phyloP scores from a whole-genome alignment of 1,140 invertebrate species.

The Mizuhopecten yessoensis region DNA sequence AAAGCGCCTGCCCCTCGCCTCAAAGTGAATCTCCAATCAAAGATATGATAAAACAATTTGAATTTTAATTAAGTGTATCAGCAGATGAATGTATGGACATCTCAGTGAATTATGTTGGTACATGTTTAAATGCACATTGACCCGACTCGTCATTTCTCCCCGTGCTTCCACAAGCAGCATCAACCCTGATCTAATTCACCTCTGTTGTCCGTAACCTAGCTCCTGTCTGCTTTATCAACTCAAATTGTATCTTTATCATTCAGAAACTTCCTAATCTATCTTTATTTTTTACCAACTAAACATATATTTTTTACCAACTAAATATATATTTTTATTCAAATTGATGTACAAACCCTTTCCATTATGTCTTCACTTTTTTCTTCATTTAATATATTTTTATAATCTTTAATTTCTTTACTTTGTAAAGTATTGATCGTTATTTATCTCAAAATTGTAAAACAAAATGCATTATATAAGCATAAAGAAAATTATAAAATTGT shows the following conservation, averaged over 20 bases:
- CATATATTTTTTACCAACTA: not conserved
- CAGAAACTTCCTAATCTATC: not conserved
- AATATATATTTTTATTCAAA: too few species aligned
- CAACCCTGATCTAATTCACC: conserved; percentile 32
- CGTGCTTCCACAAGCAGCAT: not conserved
- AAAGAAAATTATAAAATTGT: too few species aligned
- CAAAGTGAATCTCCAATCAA: conserved; percentile 15
- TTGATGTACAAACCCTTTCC: too few species aligned
- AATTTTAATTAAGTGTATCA: conserved; percentile 36
- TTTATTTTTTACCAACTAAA: not conserved
- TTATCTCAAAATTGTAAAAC: too few species aligned
- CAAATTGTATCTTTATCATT: conserved; percentile 14
- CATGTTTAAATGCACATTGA: conserved; percentile 28
- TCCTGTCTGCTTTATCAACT: conserved; percentile 16
- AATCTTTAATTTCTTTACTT: too few species aligned
- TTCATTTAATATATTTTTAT: too few species aligned
- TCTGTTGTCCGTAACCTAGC: conserved; percentile 8
- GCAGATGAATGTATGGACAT: conserved; percentile 17
- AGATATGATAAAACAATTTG: conserved; percentile 40
- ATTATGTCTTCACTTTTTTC: too few species aligned
- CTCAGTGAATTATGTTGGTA: conserved; percentile 26
- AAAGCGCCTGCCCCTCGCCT: not conserved
- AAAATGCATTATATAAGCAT: too few species aligned
- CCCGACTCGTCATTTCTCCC: not conserved
- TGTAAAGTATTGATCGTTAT: too few species aligned